A percentile compares a stretch with the other conserved stretches of the same genome.
Conservation (phyloP, 1,140 invertebrate genomes). For the Aradophagus sp. region DNA sequence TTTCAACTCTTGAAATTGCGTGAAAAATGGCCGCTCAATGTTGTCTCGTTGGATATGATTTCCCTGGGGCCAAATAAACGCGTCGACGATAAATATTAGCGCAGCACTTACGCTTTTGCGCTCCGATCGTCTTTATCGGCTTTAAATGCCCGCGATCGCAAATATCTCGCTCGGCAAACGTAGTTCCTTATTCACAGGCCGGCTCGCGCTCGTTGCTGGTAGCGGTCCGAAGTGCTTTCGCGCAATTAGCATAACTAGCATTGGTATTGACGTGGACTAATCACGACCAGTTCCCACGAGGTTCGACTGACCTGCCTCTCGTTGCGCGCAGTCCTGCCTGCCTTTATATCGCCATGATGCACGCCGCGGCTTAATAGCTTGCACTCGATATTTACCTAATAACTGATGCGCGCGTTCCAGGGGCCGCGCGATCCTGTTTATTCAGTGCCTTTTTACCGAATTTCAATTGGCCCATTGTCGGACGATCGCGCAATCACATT, state of each 20-base stretch:
- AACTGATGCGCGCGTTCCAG: slow-evolving; percentile 25
- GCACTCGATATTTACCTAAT: slow-evolving; percentile 48
- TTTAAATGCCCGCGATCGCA: slow-evolving; percentile 50
- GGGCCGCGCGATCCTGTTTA: slow-evolving; percentile 16
- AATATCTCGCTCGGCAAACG: slow-evolving; percentile 43
- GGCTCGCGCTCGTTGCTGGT: slow-evolving; percentile 33
- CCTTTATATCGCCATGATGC: slow-evolving; percentile 49
- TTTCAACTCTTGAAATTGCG: too few relatives aligned
- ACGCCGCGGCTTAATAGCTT: slow-evolving; percentile 47
- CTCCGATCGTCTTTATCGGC: slow-evolving; percentile 45
- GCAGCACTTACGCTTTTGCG: slow-evolving; percentile 48
- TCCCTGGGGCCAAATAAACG: slow-evolving; percentile 30
- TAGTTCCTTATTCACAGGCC: slow-evolving; percentile 49
- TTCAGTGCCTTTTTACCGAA: slow-evolving; percentile 12
- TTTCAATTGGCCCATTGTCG: slow-evolving; percentile 11
- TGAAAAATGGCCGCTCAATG: slow-evolving; percentile 10
- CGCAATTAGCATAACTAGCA: slow-evolving; percentile 72
- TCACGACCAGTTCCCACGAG: slow-evolving; percentile 71
- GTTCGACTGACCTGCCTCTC: slow-evolving; percentile 61
- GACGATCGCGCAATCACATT: neutral
- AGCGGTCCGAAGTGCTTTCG: slow-evolving; percentile 66
- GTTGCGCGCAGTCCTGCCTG: slow-evolving; percentile 36
- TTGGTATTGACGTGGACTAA: slow-evolving; percentile 70
- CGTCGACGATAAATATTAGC: slow-evolving; percentile 46
- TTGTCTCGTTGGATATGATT: slow-evolving; percentile 23